Evolutionary conservation across 2,888 invertebrate genomes (phyloP), one percentile per base, ranked within the genome.

Genomic region (Gisinianus flammeolus): DNA sequence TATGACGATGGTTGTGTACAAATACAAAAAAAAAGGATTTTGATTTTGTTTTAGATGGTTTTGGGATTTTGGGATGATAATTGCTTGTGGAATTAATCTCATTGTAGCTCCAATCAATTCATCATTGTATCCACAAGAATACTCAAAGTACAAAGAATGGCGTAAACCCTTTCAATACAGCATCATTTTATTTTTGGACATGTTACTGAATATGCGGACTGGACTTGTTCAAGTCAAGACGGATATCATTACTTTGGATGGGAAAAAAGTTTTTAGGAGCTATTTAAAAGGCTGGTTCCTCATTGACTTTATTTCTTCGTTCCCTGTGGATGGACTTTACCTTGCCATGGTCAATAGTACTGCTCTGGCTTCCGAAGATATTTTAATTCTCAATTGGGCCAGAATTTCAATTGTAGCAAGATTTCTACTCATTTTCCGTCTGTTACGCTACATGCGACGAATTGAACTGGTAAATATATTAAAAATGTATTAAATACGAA

Each of bases 191-290:
- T 52, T 77, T 19, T 10, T 76, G 35, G 79, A 79, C 68, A 76
- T 79, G 22, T 31, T 79, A 10, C 52, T 76, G 22, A 79, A 79
- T 33, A 67, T 76, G 22, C 56, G 56, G 30, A 79, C 79, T n/a
- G 79, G 79, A 24, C 19, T 66, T 5, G 68, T 77, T 30, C 54
- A 76, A 22, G 22, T 62, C 3, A 54, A 31, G 28, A 76, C 73
- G 6, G 67, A 76, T 26, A 31, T 67, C 6, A 68, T 79, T 1
- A 76, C 44, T 10, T 26, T 79, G 66, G 72, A 79, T 67, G 54
- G 64, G 16, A 33, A 12, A 33, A 64, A 10, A 62, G 67, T 79
- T 22, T 8, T 64, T 3, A 31, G 22, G 24, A 44, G 5, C 33
- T 79, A 79, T 52, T 28, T 72, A 5, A n/a, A 16, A 30, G 44